These are phyloP conservation scores for Pemphigus obesinymphae DNA, from an alignment of 1,140 invertebrate species.

Conservation along the genomic window DNA sequence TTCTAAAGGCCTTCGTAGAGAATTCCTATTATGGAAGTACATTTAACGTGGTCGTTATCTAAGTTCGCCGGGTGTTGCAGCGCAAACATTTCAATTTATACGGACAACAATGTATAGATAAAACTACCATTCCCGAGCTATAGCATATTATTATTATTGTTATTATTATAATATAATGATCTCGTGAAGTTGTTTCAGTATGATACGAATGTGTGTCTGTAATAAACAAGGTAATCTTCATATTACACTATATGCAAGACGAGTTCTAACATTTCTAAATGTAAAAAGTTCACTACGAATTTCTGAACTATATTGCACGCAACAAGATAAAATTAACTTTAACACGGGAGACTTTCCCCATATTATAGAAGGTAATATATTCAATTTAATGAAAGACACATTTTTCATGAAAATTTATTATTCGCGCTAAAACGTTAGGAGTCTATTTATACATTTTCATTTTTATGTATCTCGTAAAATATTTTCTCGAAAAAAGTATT, in stretches of 20 bases:
- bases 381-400: neutral
- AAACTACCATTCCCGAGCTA: neutral
- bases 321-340: neutral
- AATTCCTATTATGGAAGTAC: neutral
- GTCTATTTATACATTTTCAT: neutral
- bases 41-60: neutral
- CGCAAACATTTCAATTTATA: constrained; percentile 6
- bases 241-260: neutral
- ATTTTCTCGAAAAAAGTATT: neutral
- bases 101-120: neutral
- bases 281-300: constrained; percentile 11
- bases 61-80: neutral
- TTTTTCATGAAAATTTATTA: neutral
- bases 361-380: neutral
- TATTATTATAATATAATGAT: neutral
- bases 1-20: too few relatives aligned
- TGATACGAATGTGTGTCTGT: neutral
- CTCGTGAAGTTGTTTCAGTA: neutral
- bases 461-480: neutral
- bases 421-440: neutral
- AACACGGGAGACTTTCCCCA: neutral
- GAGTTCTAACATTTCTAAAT: neutral
- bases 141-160: neutral
- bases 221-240: constrained; percentile 16
- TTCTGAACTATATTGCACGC: neutral